Percentiles rank a stretch among this genome's conserved stretches.
These are phyloP conservation scores for Ochropacha duplaris DNA, from an alignment of 2,888 invertebrate genomes.

Conservation along the genomic window DNA sequence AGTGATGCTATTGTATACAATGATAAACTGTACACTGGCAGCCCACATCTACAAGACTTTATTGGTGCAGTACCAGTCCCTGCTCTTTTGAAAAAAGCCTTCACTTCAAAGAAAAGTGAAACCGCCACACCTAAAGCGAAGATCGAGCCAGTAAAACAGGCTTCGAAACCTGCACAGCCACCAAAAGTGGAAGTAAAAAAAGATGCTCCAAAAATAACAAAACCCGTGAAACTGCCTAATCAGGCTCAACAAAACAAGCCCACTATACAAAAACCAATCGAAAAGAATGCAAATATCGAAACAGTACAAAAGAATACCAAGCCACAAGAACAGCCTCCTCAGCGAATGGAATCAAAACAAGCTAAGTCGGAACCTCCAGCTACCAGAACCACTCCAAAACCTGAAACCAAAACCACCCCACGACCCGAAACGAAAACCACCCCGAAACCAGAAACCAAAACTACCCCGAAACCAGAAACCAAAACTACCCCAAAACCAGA, in stretches of 20 bases:
- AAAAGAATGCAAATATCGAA: conserved; percentile 8
- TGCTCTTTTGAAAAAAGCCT: conserved; percentile 71
- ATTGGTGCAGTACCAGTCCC: conserved; percentile 85
- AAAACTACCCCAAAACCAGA: conserved; percentile 23
- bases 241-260: conserved; percentile 19
- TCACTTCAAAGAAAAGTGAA: conserved; percentile 14
- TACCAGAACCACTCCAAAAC: not conserved
- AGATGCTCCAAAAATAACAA: conserved; percentile 27
- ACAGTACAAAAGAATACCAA: conserved; percentile 11
- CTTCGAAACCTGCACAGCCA: conserved; percentile 8
- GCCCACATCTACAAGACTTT: conserved; percentile 84
- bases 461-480: conserved; percentile 6
- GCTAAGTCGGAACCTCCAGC: conserved; percentile 23
- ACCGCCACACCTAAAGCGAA: not conserved
- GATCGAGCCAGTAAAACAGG: conserved; percentile 14
- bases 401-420: too few relatives aligned
- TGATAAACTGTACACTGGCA: conserved; percentile 86
- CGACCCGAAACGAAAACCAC: conserved; percentile 6
- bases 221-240: conserved; percentile 21
- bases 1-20: conserved; percentile 87
- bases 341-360: conserved; percentile 12
- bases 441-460: too few relatives aligned
- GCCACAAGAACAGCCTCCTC: conserved; percentile 25
- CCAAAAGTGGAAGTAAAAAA: conserved; percentile 21
- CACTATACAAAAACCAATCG: conserved; percentile 24